Conservation (phyloP, 30 jellyfish, hydroid and myxozoan genomes). For the Rhopilema esculentum region DNA sequence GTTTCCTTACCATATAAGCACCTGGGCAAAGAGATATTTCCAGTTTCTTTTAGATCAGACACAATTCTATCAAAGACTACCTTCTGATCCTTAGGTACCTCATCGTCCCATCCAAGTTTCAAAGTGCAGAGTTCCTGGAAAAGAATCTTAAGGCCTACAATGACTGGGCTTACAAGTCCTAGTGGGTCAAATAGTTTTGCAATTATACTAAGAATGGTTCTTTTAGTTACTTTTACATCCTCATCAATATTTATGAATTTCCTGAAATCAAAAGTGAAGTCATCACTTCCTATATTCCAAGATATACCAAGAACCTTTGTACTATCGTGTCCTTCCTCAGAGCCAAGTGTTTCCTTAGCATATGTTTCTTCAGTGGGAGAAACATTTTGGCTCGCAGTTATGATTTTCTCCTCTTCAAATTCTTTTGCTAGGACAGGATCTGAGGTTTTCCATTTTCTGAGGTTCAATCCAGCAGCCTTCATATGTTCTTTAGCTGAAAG, state of each 20-base stretch:
- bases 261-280: slow-evolving; percentile 38
- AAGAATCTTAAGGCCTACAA: slow-evolving; percentile 20
- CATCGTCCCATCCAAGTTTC: slow-evolving; percentile 77
- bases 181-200: slow-evolving; percentile 53
- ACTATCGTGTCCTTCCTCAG: too few species aligned
- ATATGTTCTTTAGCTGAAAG: slow-evolving; percentile 25
- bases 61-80: slow-evolving; percentile 26
- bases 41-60: neutral
- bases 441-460: too few species aligned
- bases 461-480: slow-evolving; percentile 72
- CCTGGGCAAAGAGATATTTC: slow-evolving; percentile 21
- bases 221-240: slow-evolving; percentile 1
- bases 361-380: too few species aligned
- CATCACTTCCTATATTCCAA: slow-evolving; percentile 59
- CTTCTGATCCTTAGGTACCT: slow-evolving; percentile 35
- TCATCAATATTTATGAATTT: slow-evolving; percentile 5
- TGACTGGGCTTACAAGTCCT: slow-evolving; percentile 52
- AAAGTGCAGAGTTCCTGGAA: too few species aligned
- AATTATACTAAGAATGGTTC: too few species aligned
- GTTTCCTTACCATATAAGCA: slow-evolving; percentile 29
- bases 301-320: too few species aligned
- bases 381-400: too few species aligned
- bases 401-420: too few species aligned
- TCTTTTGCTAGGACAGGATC: too few species aligned
- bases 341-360: too few species aligned